Evolutionary conservation across 2,113 vertebrate species (phyloP).

Genomic region (Puffinus mauretanicus): DNA sequence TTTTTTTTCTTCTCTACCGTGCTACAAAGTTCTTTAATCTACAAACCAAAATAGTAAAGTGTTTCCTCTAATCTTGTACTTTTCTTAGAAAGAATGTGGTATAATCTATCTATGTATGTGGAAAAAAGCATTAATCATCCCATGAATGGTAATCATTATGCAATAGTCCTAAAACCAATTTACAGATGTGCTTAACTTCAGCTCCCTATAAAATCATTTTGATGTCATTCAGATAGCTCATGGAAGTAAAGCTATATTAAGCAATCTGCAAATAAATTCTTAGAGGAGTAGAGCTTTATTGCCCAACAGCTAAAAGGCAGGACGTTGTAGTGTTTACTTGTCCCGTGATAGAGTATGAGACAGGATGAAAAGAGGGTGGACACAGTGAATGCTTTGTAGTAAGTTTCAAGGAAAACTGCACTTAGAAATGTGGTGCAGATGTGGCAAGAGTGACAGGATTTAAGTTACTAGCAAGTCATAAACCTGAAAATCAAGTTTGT

Average conservation of each 20-base stretch:
- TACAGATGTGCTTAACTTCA: background rate
- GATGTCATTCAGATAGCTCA: background rate
- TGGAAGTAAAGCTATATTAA: background rate
- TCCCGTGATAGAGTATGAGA: rapidly evolving
- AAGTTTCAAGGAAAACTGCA: background rate
- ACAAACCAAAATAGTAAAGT: background rate
- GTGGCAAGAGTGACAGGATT: background rate
- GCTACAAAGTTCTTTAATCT: background rate
- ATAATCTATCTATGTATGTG: background rate
- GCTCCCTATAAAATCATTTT: background rate
- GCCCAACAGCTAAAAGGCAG: background rate
- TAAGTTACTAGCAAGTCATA: background rate
- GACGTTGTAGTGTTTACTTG: background rate
- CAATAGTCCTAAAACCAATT: background rate
- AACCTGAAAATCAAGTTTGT: background rate
- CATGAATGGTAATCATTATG: background rate
- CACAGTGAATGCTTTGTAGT: background rate
- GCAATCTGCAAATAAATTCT: background rate
- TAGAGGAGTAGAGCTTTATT: background rate
- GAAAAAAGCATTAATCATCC: background rate
- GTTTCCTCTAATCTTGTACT: background rate
- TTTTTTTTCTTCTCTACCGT: background rate
- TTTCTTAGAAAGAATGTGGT: background rate
- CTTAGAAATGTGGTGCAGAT: background rate
- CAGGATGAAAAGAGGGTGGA: background rate